These are phyloP conservation scores for Avahi laniger DNA, from an alignment of 2,797 vertebrate genomes.

Conservation along the genomic window DNA sequence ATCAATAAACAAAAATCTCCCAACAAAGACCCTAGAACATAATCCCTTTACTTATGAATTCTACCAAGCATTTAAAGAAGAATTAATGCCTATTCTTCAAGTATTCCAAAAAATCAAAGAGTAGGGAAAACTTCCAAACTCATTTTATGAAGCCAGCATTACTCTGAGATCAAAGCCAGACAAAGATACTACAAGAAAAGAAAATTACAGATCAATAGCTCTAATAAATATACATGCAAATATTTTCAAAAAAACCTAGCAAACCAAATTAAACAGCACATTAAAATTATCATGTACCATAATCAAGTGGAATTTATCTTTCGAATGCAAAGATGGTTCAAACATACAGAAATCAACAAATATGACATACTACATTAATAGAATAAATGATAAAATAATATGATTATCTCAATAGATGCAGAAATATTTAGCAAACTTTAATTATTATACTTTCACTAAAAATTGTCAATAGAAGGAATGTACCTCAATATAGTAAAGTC, in stretches of 20 bases:
- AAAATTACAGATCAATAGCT: not conserved
- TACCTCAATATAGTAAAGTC: not conserved
- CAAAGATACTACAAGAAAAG: not conserved
- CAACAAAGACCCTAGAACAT: not conserved
- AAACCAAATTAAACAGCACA: not conserved
- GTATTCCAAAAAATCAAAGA: not conserved
- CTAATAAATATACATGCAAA: not conserved
- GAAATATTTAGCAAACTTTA: not conserved
- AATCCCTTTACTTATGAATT: not conserved
- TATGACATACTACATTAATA: not conserved
- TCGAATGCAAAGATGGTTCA: not conserved
- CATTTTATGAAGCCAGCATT: not conserved
- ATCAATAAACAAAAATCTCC: not conserved
- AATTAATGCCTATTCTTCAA: not conserved
- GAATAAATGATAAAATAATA: not conserved
- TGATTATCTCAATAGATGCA: not conserved
- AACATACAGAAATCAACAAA: not conserved
- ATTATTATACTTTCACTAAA: not conserved
- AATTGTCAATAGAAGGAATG: not conserved
- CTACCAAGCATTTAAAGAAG: not conserved
- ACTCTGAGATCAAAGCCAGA: not conserved
- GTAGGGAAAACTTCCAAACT: not conserved
- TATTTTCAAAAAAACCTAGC: not conserved
- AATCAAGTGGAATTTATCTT: not conserved
- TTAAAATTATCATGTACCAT: not conserved